Base-by-base conservation (phyloP, 2,113 vertebrate genomes). In the Macrotis lagotis region DNA sequence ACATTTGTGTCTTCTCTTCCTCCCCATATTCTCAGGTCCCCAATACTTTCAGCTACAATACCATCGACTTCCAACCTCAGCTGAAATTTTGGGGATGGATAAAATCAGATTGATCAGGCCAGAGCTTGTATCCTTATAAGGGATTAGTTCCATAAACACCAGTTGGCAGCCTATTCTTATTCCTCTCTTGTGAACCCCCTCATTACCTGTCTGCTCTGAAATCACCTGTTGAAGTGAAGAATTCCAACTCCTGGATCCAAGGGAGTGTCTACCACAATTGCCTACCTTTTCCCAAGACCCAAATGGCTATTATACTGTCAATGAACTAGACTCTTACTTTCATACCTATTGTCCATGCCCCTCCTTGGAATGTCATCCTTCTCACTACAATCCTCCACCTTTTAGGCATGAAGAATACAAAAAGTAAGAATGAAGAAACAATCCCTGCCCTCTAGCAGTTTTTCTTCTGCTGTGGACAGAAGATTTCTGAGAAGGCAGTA, bases 121-220 rank as follows among this genome's bases (percentile, higher is more conserved):
- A 83, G 66, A 83, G 66, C n/a, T 83, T 83, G 66, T 83, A 2
- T 24, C 16, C n/a, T 83, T 24, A 16, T 83, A 44, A 83, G 66
- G 66, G 19, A 83, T 83, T 24, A 8, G 66, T 19, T 83, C n/a
- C 66, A 83, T 83, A 83, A 83, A 44, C 24, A 74, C n/a, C 66
- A 83, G n/a, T 83, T 22, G 66, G 19, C 66, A 83, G 66, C 44
- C 16, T n/a, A 4, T 83, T 74, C 37, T n/a, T 83, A 24, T 44
- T 83, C 66, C 66, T 83, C 19, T 83, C 19, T 83, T 83, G 55
- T 24, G 4, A 0, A 0, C 83, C 94, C 28, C 89, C 2, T 0
- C 25, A 93, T 88, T 16, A 12, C n/a, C 50, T 0, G 0, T 96
- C 48, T 92, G 74, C 0, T 0, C 55, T 59, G 74, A 74, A 88